Evolutionary conservation across 2,888 invertebrate species (phyloP).

Genomic region (Byasa hedistus): DNA sequence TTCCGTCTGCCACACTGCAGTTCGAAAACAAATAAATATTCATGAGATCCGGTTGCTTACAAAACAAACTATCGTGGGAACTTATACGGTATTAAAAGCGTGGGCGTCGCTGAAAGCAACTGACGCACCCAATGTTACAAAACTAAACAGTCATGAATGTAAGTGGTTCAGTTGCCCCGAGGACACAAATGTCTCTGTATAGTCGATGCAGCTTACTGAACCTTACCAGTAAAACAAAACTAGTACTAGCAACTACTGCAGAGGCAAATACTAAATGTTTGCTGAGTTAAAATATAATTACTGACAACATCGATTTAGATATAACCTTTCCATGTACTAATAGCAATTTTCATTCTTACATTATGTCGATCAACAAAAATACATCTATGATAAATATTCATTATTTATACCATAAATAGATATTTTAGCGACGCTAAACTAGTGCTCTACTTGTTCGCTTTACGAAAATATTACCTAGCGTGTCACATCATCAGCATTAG

Average conservation of each 20-base stretch:
- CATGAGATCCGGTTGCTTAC: slow-evolving; percentile 30
- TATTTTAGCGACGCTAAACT: slow-evolving; percentile 1
- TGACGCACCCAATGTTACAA: slow-evolving; percentile 27
- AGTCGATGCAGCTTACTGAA: slow-evolving; percentile 9
- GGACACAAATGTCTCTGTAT: slow-evolving; percentile 1
- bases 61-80: slow-evolving; percentile 30
- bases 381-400: neutral
- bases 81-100: slow-evolving; percentile 24
- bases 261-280: neutral
- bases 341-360: no score
- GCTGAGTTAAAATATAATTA: neutral
- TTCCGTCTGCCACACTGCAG: slow-evolving; percentile 16
- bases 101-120: slow-evolving; percentile 18
- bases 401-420: neutral
- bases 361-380: no score
- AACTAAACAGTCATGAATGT: slow-evolving; percentile 21
- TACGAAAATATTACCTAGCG: slow-evolving; percentile 34
- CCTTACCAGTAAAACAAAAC: slow-evolving; percentile 5
- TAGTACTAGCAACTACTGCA: slow-evolving; percentile 1
- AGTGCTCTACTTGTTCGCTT: slow-evolving; percentile 4
- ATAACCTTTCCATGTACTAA: no score
- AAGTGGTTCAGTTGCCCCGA: slow-evolving; percentile 14
- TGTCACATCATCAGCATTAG: slow-evolving; percentile 48
- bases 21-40: slow-evolving; percentile 29
- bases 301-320: neutral